These are phyloP conservation scores for Helicoverpa assulta DNA, from an alignment of 2,888 invertebrate genomes.

Conservation along the genomic window DNA sequence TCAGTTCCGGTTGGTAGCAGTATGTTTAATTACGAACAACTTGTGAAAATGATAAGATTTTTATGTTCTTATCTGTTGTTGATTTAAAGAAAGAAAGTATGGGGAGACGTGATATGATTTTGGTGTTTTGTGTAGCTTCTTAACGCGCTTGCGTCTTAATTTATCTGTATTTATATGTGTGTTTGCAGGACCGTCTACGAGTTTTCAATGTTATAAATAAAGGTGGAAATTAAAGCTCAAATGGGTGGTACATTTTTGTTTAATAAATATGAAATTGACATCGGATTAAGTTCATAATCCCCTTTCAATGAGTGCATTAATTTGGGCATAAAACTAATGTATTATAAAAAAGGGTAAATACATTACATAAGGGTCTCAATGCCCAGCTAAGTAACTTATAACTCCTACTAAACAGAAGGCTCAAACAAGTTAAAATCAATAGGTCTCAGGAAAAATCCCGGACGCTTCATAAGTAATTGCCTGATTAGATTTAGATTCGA, in stretches of 20 bases:
- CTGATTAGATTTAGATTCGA: conserved; percentile 38
- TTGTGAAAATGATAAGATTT: conserved; percentile 67
- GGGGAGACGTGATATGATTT: conserved; percentile 47
- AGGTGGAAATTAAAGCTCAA: too few relatives aligned
- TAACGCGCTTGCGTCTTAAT: too few relatives aligned
- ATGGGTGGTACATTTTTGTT: too few relatives aligned
- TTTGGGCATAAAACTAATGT: too few relatives aligned
- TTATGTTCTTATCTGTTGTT: conserved; percentile 62
- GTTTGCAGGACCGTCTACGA: too few relatives aligned
- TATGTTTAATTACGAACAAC: conserved; percentile 75
- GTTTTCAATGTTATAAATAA: too few relatives aligned
- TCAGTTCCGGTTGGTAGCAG: conserved; percentile 74
- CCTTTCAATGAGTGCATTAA: too few relatives aligned
- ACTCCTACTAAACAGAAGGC: not conserved
- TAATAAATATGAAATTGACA: too few relatives aligned
- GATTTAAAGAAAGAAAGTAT: conserved; percentile 63
- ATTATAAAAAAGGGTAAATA: too few relatives aligned
- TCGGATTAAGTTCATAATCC: too few relatives aligned
- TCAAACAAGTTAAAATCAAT: conserved; percentile 28
- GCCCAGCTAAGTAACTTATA: not conserved
- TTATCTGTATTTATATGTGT: too few relatives aligned
- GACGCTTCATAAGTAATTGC: conserved; percentile 9
- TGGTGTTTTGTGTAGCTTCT: conserved; percentile 7
- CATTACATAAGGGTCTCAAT: too few relatives aligned
- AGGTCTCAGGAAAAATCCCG: conserved; percentile 31